Percentiles rank a stretch among this genome's conserved stretches.
Conservation (phyloP, 2,888 invertebrate species). For the Clostera curtula region DNA sequence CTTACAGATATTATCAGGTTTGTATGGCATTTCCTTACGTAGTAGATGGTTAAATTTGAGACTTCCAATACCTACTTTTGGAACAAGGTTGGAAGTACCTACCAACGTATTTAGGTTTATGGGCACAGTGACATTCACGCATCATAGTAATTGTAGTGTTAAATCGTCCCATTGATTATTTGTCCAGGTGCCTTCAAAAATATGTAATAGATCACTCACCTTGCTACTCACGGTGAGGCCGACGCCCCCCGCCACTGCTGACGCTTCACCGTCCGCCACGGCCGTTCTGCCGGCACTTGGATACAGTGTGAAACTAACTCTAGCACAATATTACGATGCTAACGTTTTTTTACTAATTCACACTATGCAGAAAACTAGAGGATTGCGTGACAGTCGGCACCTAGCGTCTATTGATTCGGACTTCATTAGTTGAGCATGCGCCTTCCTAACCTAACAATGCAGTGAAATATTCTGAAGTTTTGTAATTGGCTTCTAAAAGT, state of each 20-base stretch:
- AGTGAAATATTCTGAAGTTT: too few relatives aligned
- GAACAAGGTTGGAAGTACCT: too few relatives aligned
- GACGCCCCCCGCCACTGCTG: slow-evolving; percentile 61
- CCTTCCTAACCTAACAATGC: slow-evolving; percentile 3
- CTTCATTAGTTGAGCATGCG: slow-evolving; percentile 21
- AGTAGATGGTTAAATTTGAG: too few relatives aligned
- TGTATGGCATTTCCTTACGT: too few relatives aligned
- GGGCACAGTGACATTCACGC: slow-evolving; percentile 2
- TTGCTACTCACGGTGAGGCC: slow-evolving; percentile 72
- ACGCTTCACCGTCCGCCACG: slow-evolving; percentile 62
- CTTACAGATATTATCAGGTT: too few relatives aligned
- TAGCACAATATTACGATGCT: slow-evolving; percentile 11
- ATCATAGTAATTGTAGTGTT: slow-evolving; percentile 1
- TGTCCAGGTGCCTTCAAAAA: slow-evolving; percentile 1
- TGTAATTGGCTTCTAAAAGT: too few relatives aligned
- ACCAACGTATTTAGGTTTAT: too few relatives aligned
- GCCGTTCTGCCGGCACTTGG: slow-evolving; percentile 39
- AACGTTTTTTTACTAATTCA: slow-evolving; percentile 14
- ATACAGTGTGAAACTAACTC: slow-evolving; percentile 31
- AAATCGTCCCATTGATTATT: neutral
- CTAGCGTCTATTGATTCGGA: slow-evolving; percentile 26
- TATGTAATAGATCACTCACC: slow-evolving; percentile 28
- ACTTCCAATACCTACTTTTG: too few relatives aligned
- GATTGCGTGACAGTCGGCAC: slow-evolving; percentile 25
- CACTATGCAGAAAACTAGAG: slow-evolving; percentile 11